phyloP scores from a whole-genome alignment of 2,888 invertebrate species.

The Ommatoiulus sabulosus region DNA sequence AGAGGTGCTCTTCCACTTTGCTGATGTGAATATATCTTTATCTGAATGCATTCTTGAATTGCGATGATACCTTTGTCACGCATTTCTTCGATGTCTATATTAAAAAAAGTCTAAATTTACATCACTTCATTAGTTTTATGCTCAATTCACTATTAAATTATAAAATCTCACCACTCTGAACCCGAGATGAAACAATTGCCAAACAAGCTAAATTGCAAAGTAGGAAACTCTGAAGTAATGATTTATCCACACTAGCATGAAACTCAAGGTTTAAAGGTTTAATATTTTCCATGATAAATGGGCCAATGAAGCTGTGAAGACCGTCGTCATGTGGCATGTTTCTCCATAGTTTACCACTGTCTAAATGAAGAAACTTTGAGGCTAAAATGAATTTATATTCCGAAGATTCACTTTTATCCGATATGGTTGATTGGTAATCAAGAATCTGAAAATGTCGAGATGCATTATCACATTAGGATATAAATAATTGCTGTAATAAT shows the following conservation, averaged over 20 bases:
- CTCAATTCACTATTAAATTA: too few relatives aligned
- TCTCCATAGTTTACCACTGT: neutral
- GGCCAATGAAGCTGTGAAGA: neutral
- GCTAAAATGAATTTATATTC: neutral
- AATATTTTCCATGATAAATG: neutral
- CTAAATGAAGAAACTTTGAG: neutral
- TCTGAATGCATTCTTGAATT: neutral
- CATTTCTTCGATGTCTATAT: too few relatives aligned
- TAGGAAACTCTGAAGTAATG: neutral
- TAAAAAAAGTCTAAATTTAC: too few relatives aligned
- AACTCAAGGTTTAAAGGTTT: neutral
- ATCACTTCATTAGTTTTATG: too few relatives aligned
- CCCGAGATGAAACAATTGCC: neutral
- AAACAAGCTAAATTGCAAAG: neutral
- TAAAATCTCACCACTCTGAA: neutral
- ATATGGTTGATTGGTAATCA: too few relatives aligned
- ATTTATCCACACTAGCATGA: neutral
- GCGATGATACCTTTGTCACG: too few relatives aligned
- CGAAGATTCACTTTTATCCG: too few relatives aligned
- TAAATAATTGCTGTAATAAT: too few relatives aligned
- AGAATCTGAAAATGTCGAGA: too few relatives aligned
- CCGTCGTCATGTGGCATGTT: neutral
- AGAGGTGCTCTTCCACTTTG: too few relatives aligned
- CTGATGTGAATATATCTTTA: neutral
- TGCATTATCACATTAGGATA: too few relatives aligned